A percentile compares a stretch with the other conserved stretches of the same genome.
Evolutionary conservation across 2,113 vertebrate species (phyloP).

Genomic region (Parus major): DNA sequence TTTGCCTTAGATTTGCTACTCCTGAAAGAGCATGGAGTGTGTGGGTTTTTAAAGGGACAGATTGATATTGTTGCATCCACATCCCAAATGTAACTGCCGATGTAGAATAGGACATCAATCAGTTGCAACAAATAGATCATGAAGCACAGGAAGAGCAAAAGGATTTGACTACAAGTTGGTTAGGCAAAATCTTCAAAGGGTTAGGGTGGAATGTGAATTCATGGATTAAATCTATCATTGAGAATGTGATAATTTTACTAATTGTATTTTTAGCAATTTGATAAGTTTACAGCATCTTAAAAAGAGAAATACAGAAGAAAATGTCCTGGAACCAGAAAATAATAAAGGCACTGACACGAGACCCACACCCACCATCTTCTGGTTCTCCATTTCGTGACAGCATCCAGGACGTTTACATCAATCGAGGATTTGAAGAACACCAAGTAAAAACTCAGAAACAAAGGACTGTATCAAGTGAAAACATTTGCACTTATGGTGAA

Average conservation of each 20-base stretch:
- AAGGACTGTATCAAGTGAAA: no score
- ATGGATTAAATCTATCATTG: background rate
- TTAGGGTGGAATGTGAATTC: background rate
- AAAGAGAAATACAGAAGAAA: background rate
- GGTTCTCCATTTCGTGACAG: no score
- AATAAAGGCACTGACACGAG: background rate
- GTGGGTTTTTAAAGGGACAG: background rate
- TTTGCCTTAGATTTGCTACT: no score
- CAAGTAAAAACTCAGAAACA: background rate
- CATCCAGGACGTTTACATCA: background rate
- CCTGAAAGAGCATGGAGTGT: no score
- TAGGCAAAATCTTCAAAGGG: background rate
- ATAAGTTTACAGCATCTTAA: background rate
- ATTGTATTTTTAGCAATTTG: background rate
- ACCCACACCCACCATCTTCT: background rate
- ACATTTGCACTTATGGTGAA: background rate
- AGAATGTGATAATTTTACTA: background rate
- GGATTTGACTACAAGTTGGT: background rate
- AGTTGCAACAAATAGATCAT: background rate
- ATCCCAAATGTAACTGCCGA: background rate
- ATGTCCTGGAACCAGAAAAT: background rate
- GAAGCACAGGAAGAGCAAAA: background rate
- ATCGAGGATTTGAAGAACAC: background rate
- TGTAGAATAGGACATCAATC: background rate
- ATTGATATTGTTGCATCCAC: background rate